A percentile compares a stretch with the other conserved stretches of the same genome.
phyloP scores from a whole-genome alignment of 2,797 vertebrate species.

The Cossypha niveicapilla region DNA sequence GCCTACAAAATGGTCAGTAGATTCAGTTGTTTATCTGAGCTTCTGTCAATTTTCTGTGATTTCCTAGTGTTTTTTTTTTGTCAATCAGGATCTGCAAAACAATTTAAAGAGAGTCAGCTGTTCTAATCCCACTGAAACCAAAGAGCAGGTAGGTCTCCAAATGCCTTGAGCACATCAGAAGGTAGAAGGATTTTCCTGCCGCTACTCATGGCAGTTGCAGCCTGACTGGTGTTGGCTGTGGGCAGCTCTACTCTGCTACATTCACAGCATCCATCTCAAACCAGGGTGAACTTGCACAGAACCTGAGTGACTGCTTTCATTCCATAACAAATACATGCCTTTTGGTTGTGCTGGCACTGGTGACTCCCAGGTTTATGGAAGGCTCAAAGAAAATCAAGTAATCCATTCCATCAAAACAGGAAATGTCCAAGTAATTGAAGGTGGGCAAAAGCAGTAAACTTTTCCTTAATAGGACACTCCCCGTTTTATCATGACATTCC shows the following conservation, averaged over 20 bases:
- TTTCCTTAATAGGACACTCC: neutral
- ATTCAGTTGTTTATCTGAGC: neutral
- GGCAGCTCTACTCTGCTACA: neutral
- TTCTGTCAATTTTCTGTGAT: neutral
- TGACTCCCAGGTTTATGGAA: neutral
- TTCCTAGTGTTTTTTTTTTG: neutral
- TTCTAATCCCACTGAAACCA: neutral
- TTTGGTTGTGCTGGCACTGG: neutral
- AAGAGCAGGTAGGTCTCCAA: neutral
- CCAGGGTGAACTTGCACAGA: neutral
- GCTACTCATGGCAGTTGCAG: neutral
- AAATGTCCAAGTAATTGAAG: neutral
- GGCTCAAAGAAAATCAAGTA: neutral
- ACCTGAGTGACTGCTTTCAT: neutral
- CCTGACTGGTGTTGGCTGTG: neutral
- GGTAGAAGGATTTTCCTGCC: neutral
- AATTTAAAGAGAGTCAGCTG: neutral
- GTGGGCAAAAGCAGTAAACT: neutral
- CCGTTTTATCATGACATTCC: neutral
- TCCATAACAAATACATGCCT: neutral
- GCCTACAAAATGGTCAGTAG: neutral
- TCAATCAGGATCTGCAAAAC: neutral
- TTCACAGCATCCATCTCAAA: neutral
- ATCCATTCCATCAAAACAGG: neutral
- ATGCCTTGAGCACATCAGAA: neutral